Evolutionary conservation across 2,888 invertebrate genomes (phyloP).

Genomic region (Mechanitis mazaeus): DNA sequence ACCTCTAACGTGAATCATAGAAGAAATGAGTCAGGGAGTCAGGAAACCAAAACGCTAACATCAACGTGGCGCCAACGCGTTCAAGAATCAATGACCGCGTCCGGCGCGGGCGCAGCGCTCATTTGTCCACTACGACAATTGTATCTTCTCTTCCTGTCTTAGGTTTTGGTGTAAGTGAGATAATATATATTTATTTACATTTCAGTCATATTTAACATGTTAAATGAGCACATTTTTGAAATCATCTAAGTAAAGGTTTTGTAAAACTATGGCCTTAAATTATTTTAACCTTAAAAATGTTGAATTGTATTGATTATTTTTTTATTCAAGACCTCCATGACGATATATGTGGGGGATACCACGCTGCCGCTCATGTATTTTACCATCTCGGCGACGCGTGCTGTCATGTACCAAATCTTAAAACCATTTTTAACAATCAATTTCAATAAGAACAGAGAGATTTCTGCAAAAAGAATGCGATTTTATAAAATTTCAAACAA

Average conservation of each 20-base stretch:
- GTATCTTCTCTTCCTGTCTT: constrained; percentile 67
- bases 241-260: too few species aligned
- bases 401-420: constrained; percentile 24
- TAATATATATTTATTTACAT: not conserved
- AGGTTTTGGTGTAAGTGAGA: constrained; percentile 36
- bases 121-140: constrained; percentile 72
- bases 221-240: too few species aligned
- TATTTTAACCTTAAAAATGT: too few species aligned
- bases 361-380: constrained; percentile 13
- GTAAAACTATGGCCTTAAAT: too few species aligned
- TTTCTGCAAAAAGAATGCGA: not conserved
- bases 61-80: constrained; percentile 53
- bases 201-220: not conserved
- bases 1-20: constrained; percentile 25
- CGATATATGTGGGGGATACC: too few species aligned
- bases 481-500: too few species aligned
- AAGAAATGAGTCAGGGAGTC: constrained; percentile 18
- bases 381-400: constrained; percentile 22
- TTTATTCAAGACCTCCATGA: too few species aligned
- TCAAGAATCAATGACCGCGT: constrained; percentile 70
- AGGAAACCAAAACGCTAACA: constrained; percentile 27
- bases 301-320: too few species aligned
- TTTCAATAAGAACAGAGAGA: constrained; percentile 20
- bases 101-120: constrained; percentile 62
- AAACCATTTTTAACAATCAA: constrained; percentile 13